These are phyloP conservation scores for Clepsis dumicolana DNA, from an alignment of 2,888 invertebrate genomes.

Conservation along the genomic window DNA sequence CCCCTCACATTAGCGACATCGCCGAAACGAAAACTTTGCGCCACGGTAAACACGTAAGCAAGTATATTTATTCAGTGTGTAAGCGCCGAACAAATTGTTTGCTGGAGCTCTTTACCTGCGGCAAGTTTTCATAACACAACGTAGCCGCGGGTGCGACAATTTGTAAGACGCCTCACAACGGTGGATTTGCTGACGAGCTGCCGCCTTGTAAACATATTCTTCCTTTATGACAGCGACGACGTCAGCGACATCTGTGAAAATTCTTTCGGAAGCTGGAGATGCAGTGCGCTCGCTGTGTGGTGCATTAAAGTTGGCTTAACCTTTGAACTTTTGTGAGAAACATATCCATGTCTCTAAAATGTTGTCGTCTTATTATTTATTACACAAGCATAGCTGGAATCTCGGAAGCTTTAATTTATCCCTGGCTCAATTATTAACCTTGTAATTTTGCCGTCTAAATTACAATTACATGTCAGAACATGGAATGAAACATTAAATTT, in stretches of 20 bases:
- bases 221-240: constrained; percentile 51
- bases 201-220: constrained; percentile 70
- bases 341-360: constrained; percentile 6
- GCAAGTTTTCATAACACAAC: constrained; percentile 77
- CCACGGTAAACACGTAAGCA: constrained; percentile 46
- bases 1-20: constrained; percentile 28
- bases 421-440: neutral
- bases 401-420: neutral
- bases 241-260: constrained; percentile 49
- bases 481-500: constrained; percentile 15
- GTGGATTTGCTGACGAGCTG: constrained; percentile 76
- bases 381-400: constrained; percentile 18
- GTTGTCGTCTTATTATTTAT: constrained; percentile 11
- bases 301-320: constrained; percentile 26
- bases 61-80: constrained; percentile 78
- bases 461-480: constrained; percentile 16
- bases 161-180: constrained; percentile 67
- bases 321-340: constrained; percentile 19
- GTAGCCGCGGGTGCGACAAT: constrained; percentile 78
- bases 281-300: constrained; percentile 47
- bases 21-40: constrained; percentile 37
- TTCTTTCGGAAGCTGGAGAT: constrained; percentile 48
- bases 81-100: constrained; percentile 82
- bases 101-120: constrained; percentile 75
- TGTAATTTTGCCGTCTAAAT: constrained; percentile 32